Evolutionary conservation across 2,888 invertebrate species (phyloP), one percentile per base, ranked within the genome.

Genomic region (Silvanus unidentatus): DNA sequence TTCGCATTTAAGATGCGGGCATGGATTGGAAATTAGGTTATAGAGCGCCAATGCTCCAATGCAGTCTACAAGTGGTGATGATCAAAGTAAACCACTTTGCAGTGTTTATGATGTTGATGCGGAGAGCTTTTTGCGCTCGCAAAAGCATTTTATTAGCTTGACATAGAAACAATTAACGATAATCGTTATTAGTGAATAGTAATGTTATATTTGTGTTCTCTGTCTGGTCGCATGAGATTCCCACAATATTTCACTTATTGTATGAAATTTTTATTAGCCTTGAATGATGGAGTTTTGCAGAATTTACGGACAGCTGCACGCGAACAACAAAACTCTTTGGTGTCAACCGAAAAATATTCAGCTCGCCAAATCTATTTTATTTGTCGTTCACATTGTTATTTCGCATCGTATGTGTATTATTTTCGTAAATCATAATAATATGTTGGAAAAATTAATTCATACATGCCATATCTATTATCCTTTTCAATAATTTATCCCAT

Each of bases 241-340:
- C 53, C 56, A 57, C 49, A 54, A 43, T 44, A 45, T 47, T 49
- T 50, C 22, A 22, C 8, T 22, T 22, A 22, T 22, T 3, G 22
- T 5, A 22, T 5, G 8, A n/a, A n/a, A n/a, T n/a, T n/a, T n/a
- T n/a, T 22, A 22, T 22, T 22, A 49, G 44, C 55, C 54, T 53
- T 52, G 53, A 15, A 46, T 40, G 42, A 11, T 32, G 10, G 22
- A 22, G 22, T 38, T 52, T 49, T 39, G 45, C 35, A 43, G 42
- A 49, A 40, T 44, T 55, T 54, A 53, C 53, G 55, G 50, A 3
- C 54, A 53, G 53, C 50, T 56, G 54, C 57, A 57, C 57, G 57
- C 53, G 39, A 48, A 49, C 47, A 50, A 52, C 41, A 48, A 40
- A 42, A 50, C 45, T 50, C 54, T 57, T 54, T 54, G 51, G 51